A percentile compares a stretch with the other conserved stretches of the same genome.
phyloP scores from a whole-genome alignment of 2,797 vertebrate species.

The Sphenopsis melanotis region DNA sequence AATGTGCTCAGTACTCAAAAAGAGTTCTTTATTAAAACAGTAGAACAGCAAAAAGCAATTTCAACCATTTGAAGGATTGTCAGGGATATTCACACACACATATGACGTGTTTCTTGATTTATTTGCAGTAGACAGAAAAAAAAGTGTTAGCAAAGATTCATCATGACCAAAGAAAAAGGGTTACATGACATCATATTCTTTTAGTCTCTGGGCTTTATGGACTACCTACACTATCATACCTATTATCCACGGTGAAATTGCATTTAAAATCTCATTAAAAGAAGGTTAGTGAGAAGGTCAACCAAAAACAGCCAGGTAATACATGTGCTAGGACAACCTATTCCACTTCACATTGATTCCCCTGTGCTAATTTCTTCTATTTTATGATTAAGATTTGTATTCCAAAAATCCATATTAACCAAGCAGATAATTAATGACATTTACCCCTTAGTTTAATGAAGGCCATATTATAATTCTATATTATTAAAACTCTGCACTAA shows the following conservation, averaged over 20 bases:
- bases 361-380: neutral
- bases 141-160: neutral
- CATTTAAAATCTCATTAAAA: neutral
- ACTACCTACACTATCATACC: neutral
- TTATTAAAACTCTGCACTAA: neutral
- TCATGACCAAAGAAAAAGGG: neutral
- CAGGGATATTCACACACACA: neutral
- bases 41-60: neutral
- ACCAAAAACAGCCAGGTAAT: neutral
- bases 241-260: neutral
- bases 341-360: neutral
- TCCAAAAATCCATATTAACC: neutral
- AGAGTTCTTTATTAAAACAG: neutral
- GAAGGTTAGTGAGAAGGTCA: neutral
- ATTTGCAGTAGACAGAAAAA: neutral
- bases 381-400: neutral
- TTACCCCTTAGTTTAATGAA: neutral
- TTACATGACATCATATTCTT: neutral
- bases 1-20: neutral
- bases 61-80: neutral
- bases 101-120: neutral
- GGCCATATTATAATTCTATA: neutral
- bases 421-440: neutral
- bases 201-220: neutral
- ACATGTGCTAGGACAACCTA: neutral